These are phyloP conservation scores for Prunella fulvescens DNA, from an alignment of 2,113 vertebrate genomes.

Conservation along the genomic window DNA sequence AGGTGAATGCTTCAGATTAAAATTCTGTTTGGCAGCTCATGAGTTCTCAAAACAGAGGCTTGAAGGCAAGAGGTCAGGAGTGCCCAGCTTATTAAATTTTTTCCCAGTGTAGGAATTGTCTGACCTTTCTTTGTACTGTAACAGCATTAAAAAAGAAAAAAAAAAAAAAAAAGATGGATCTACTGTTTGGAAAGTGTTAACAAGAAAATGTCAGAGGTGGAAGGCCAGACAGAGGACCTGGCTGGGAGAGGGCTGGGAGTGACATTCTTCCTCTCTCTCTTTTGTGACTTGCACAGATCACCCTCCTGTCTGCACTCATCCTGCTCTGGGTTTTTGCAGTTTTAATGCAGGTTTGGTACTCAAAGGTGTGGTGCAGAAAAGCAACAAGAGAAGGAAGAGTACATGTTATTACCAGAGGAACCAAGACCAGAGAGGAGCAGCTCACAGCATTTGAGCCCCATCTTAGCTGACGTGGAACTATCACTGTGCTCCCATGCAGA, in stretches of 20 bases:
- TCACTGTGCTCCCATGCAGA: background rate
- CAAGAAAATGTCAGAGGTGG: background rate
- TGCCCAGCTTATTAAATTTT: background rate
- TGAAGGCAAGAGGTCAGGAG: background rate
- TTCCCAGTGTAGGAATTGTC: background rate
- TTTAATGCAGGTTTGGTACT: background rate
- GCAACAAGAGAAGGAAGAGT: background rate
- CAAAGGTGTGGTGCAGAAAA: background rate
- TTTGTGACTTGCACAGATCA: background rate
- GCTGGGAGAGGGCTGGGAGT: background rate
- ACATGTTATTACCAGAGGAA: background rate
- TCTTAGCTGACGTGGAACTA: background rate
- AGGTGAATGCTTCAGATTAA: slow-evolving; percentile 44
- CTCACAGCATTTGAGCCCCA: accelerated
- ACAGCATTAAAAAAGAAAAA: background rate
- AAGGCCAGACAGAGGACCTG: background rate
- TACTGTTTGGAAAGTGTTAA: background rate
- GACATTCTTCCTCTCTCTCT: background rate
- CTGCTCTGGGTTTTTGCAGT: background rate
- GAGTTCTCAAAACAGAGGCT: slow-evolving; percentile 6
- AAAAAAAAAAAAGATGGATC: background rate
- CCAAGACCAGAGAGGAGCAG: background rate
- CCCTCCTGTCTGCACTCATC: background rate
- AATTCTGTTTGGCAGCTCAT: slow-evolving; percentile 17
- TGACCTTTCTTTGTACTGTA: slow-evolving; percentile 10